Conservation (phyloP, 35 echinoderm and acorn worm genomes). For the Ophiothrix spiculata region DNA sequence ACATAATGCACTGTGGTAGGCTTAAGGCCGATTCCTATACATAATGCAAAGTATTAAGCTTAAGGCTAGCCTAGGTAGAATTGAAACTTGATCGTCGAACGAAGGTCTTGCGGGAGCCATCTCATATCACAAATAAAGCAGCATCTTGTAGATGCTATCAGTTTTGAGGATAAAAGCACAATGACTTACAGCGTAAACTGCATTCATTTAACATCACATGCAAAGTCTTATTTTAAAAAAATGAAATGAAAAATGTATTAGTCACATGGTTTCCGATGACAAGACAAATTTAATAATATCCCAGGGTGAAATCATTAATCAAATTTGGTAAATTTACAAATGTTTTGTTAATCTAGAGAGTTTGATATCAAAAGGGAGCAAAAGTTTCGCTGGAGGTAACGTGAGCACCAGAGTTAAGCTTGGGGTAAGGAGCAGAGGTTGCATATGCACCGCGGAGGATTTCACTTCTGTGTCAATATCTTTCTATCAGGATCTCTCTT, state of each 20-base stretch:
- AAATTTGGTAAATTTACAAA: background rate
- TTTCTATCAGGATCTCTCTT: background rate
- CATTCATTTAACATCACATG: background rate
- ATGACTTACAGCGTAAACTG: background rate
- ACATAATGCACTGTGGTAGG: too few relatives aligned
- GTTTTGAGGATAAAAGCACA: background rate
- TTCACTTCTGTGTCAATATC: background rate
- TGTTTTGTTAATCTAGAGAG: background rate
- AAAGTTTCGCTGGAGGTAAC: background rate
- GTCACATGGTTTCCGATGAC: slow-evolving; percentile 3
- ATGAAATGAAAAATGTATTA: background rate
- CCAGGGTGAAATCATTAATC: background rate
- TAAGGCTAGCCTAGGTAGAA: background rate
- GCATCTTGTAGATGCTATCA: too few relatives aligned
- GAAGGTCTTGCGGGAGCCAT: background rate
- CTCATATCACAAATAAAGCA: background rate
- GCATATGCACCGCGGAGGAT: background rate
- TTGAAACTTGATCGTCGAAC: background rate
- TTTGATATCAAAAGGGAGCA: background rate
- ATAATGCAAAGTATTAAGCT: background rate
- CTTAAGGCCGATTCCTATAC: too few relatives aligned
- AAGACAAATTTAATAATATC: background rate
- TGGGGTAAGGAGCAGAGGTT: background rate
- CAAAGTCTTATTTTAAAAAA: background rate
- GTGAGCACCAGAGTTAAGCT: background rate